Percentiles rank a stretch among this genome's conserved stretches.
phyloP scores from a whole-genome alignment of 1,140 invertebrate species.

The Drosophila fuyamai region DNA sequence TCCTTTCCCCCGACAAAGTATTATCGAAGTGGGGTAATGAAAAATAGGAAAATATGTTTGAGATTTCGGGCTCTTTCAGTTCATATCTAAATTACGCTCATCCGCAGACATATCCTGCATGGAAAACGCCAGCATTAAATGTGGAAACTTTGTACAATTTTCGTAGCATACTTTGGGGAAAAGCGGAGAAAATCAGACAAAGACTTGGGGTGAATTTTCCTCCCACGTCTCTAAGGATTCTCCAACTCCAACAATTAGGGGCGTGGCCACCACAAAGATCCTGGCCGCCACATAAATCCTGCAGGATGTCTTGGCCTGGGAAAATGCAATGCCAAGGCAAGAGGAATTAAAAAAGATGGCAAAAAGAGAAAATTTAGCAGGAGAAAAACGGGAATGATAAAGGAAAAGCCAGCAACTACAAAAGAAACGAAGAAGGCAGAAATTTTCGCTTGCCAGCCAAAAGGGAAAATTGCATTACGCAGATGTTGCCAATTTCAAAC shows the following conservation, averaged over 20 bases:
- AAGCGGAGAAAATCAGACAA: constrained; percentile 16
- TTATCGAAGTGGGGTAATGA: constrained; percentile 49
- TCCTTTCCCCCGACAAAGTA: constrained; percentile 26
- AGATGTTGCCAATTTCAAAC: constrained; percentile 72
- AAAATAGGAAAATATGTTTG: constrained; percentile 66
- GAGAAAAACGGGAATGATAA: constrained; percentile 20
- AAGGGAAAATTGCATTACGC: constrained; percentile 76
- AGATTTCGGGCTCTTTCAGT: constrained; percentile 40
- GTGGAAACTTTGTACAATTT: constrained; percentile 46
- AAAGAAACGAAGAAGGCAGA: constrained; percentile 40
- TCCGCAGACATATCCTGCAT: constrained; percentile 52
- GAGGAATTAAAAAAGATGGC: constrained; percentile 57
- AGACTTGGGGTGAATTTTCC: constrained; percentile 19
- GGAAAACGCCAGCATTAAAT: constrained; percentile 28
- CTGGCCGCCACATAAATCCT: constrained; percentile 52
- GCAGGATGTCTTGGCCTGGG: constrained; percentile 24
- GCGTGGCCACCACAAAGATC: constrained; percentile 56
- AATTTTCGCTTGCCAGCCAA: constrained; percentile 57
- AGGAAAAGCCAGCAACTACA: constrained; percentile 22
- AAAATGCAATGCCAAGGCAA: constrained; percentile 43
- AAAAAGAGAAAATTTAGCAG: constrained; percentile 20
- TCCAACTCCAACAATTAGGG: constrained; percentile 33
- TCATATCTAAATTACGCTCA: constrained; percentile 68
- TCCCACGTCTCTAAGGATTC: constrained; percentile 14
- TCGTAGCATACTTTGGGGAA: constrained; percentile 52